Base-by-base conservation (phyloP, 2,113 vertebrate species). In the Oplegnathus fasciatus region DNA sequence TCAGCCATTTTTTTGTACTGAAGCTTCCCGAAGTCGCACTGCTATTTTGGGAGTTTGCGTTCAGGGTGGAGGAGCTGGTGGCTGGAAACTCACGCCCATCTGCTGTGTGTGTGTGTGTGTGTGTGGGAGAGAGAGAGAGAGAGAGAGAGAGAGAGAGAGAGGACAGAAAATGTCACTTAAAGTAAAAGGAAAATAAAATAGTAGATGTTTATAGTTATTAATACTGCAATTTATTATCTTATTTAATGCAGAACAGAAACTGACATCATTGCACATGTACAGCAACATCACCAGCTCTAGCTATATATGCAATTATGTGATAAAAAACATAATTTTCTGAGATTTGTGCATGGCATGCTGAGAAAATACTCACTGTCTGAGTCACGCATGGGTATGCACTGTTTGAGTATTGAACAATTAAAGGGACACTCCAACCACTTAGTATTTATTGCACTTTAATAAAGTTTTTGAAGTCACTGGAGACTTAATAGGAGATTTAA, bases 31-130 rank as follows among this genome's bases (percentile, higher is more conserved):
- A 75, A 46, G 24, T 80, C 77, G 48, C 67, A 1, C 15, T 9
- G 84, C 86, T 95, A 93, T 95, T 94, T 91, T 77, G 75, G 90
- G 91, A 91, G 85, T 58, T 70, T 83, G 75, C 26, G 76, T 40
- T 57, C 65, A 54, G 80, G 52, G 79, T 69, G 85, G 75, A 86
- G 65, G 81, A 88, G 46, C 52, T 50, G 37, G 28, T 24, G 60
- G 67, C 55, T 66, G 70, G 30, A 80, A 84, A 82, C 42, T 65
- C 89, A 93, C 92, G 92, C 94, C 91, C 93, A 92, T 64, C 18
- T 30, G 26, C 55, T 18, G 8, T 54, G 52, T 74, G 62, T 68
- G 62, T 74, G 42, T 40, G 62, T 78, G 40, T 37, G 52, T 52
- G 10, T 37, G 30, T 30, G 40, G n/a, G n/a, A 3, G n/a, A 22